Evolutionary conservation across 2,888 invertebrate species (phyloP).

Genomic region (Folsomia candida): DNA sequence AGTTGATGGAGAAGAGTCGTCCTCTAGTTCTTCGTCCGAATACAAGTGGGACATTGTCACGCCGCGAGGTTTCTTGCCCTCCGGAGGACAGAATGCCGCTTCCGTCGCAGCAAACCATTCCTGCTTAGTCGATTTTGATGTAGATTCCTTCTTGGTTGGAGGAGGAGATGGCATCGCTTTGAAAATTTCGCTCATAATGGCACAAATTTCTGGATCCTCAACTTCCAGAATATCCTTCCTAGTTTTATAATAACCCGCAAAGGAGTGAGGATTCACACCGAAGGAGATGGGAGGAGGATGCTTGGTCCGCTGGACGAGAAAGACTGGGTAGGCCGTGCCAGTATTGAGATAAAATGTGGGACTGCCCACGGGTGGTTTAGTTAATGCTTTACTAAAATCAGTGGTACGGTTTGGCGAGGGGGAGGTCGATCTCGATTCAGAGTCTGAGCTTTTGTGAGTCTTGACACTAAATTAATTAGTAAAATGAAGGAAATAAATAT

Average conservation of each 20-base stretch:
- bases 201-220: constrained; percentile 42
- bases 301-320: constrained; percentile 33
- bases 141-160: not conserved
- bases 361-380: not conserved
- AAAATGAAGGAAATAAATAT: not conserved
- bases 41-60: constrained; percentile 50
- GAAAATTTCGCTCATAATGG: constrained; percentile 39
- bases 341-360: constrained; percentile 25
- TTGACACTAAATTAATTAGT: not conserved
- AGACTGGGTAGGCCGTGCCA: constrained; percentile 36
- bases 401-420: too few relatives aligned
- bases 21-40: constrained; percentile 48
- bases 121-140: constrained; percentile 5
- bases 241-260: constrained; percentile 46
- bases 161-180: not conserved
- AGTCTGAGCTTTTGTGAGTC: constrained; percentile 32
- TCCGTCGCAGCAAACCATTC: constrained; percentile 46
- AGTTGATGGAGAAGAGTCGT: constrained; percentile 19
- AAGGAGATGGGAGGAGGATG: constrained; percentile 37
- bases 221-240: constrained; percentile 39
- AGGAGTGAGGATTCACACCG: constrained; percentile 40
- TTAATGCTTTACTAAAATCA: constrained; percentile 21
- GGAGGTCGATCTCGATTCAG: too few relatives aligned
- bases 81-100: constrained; percentile 47
- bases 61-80: constrained; percentile 38